phyloP scores from a whole-genome alignment of 2,888 invertebrate genomes.

The Meteorus colon region DNA sequence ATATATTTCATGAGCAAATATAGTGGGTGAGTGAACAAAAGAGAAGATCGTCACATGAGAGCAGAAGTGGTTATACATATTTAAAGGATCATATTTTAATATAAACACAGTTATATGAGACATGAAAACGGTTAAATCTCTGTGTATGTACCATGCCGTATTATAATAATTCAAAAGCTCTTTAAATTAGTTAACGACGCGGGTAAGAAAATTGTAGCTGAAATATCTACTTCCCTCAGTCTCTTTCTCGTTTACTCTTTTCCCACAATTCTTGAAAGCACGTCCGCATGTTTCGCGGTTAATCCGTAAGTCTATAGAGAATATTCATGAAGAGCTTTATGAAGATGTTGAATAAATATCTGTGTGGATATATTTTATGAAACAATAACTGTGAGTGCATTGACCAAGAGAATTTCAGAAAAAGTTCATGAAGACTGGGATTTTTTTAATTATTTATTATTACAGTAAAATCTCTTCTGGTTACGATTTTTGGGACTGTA shows the following conservation, averaged over 20 bases:
- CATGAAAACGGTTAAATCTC: not conserved
- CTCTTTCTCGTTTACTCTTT: not conserved
- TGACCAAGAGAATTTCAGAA: not conserved
- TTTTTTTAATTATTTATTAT: too few relatives aligned
- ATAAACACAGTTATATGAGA: not conserved
- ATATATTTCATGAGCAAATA: too few relatives aligned
- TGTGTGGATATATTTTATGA: not conserved
- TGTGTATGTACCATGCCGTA: not conserved
- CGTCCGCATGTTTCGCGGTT: not conserved
- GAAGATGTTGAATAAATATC: not conserved
- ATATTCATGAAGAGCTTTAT: conserved; percentile 7
- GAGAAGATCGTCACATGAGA: too few relatives aligned
- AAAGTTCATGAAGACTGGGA: too few relatives aligned
- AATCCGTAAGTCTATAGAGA: not conserved
- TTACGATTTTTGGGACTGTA: too few relatives aligned
- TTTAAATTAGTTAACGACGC: conserved; percentile 21
- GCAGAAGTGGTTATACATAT: too few relatives aligned
- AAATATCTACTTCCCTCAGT: conserved; percentile 15
- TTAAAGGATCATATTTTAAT: too few relatives aligned
- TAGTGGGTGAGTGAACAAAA: too few relatives aligned
- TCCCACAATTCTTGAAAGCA: not conserved
- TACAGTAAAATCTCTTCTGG: too few relatives aligned
- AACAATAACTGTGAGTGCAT: not conserved
- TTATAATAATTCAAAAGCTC: conserved; percentile 16
- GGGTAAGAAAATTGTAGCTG: not conserved